Evolutionary conservation across 2,888 invertebrate species (phyloP), one percentile per base, ranked within the genome.

Genomic region (Leptinotarsa juncta): DNA sequence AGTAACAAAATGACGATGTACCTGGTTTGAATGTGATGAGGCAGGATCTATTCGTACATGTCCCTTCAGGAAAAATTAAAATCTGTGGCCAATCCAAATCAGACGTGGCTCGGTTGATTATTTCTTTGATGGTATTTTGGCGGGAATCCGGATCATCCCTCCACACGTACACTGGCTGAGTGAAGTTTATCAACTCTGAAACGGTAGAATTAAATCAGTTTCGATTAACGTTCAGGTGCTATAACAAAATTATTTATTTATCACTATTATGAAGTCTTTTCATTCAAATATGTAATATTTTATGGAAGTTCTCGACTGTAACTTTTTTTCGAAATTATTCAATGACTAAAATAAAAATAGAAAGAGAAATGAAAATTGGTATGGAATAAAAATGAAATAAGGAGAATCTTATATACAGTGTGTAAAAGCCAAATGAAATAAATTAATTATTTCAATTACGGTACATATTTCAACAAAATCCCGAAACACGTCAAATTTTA

Each of bases 51-150:
- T 98, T 98, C 49, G 98, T 97, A 88, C 97, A 98, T 0, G 98
- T 98, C 67, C 98, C 98, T 88, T 98, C 98, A 0, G 98, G 97
- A 88, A 98, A 98, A 84, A 98, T 97, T 76, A 97, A 91, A 70
- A 98, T 93, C 91, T 96, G 96, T 0, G 97, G 97, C 97, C 97
- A 98, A 83, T 95, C 92, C 79, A 94, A 92, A 70, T 93, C 92
- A 0, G 96, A 96, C 7, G 93, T 94, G 0, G 96, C 95, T 76
- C 97, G 90, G 73, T 93, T 91, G 57, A 95, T 94, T 79, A 98
- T 97, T 87, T 96, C 95, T 85, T 94, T 93, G 83, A 97, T 95
- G 4, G 97, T 96, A 83, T 95, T 96, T 85, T 95, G 95, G 10
- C 98, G 89, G 0, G 98, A 97, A 87, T 97, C 94, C 0, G 96